Base-by-base conservation (phyloP, 2,797 vertebrate genomes). In the Syngnathus acus region DNA sequence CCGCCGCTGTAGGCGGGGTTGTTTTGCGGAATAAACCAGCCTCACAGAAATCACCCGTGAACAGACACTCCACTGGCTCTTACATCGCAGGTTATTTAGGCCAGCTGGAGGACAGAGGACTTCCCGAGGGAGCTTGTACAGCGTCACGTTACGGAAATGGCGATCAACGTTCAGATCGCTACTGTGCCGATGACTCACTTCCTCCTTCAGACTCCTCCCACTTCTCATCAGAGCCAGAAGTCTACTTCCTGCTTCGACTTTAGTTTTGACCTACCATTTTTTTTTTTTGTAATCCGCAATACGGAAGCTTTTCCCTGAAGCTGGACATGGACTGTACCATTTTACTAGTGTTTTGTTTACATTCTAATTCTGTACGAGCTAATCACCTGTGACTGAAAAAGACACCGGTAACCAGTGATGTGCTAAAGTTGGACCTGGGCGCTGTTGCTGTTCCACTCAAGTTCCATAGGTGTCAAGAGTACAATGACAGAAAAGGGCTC, bases 241-340 rank as follows among this genome's bases (percentile, higher is more conserved):
- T 99, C 32, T 99, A 98, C 87, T 99, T 99, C 80, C 89, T 99
- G 73, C 91, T 99, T 61, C 86, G 97, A 87, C 90, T 99, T 72
- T 98, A 93, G 92, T 68, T 76, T 50, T 72, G 55, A 75, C 63
- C n/a, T 71, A 57, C 51, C 68, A 60, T 62, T 6, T 67, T 62
- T 23, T 16, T 16, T 37, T 26, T 57, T 55, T 32, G 1, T 32
- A 32, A 3, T 43, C n/a, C 26, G 21, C 42, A 43, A 10, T 43
- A 14, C 26, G 6, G 26, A 57, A 37, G 13, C 11, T 19, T 58
- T 58, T 16, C 32, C 14, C 32, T 58, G 32, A 58, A 58, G 55
- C 55, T 38, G 32, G 55, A 58, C 55, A 38, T 58, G 6, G 23
- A 38, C 55, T 38, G 32, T 38, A 38, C 14, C 32, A 58, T 4